Conservation (phyloP, 2,113 vertebrate species). For the Nanorana parkeri region DNA sequence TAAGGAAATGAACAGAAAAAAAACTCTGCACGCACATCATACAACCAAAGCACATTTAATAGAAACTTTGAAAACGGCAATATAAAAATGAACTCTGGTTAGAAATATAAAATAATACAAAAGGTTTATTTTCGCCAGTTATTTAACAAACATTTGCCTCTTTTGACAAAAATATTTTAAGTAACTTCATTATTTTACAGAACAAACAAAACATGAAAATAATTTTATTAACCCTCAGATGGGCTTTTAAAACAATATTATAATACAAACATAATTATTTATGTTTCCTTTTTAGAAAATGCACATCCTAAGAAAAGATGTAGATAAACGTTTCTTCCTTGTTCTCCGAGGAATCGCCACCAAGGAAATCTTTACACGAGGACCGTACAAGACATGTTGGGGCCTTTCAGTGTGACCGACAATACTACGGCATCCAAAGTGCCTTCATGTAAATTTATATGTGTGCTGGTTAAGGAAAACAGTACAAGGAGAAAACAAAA, state of each 20-base stretch:
- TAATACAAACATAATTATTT: slow-evolving; percentile 85
- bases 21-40: background rate
- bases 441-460: slow-evolving; percentile 93
- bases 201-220: slow-evolving; percentile 62
- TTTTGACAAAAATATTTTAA: slow-evolving; percentile 69
- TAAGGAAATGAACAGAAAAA: background rate
- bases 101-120: slow-evolving; percentile 81
- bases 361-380: slow-evolving; percentile 69
- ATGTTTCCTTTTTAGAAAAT: slow-evolving; percentile 78
- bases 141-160: slow-evolving; percentile 77
- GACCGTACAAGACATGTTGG: slow-evolving; percentile 60
- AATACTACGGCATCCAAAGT: slow-evolving; percentile 53
- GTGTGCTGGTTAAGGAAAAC: slow-evolving; percentile 82
- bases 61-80: slow-evolving; percentile 75
- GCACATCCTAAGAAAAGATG: slow-evolving; percentile 81
- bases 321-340: slow-evolving; percentile 72
- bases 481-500: background rate
- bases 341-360: slow-evolving; percentile 62
- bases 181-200: slow-evolving; percentile 71
- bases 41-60: slow-evolving; percentile 78
- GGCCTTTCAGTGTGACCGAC: slow-evolving; percentile 59
- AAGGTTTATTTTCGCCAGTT: slow-evolving; percentile 75
- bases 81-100: slow-evolving; percentile 75
- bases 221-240: slow-evolving; percentile 69
- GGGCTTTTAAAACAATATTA: slow-evolving; percentile 68